Base-by-base conservation (phyloP, 2,797 vertebrate genomes). In the Dermochelys coriacea region DNA sequence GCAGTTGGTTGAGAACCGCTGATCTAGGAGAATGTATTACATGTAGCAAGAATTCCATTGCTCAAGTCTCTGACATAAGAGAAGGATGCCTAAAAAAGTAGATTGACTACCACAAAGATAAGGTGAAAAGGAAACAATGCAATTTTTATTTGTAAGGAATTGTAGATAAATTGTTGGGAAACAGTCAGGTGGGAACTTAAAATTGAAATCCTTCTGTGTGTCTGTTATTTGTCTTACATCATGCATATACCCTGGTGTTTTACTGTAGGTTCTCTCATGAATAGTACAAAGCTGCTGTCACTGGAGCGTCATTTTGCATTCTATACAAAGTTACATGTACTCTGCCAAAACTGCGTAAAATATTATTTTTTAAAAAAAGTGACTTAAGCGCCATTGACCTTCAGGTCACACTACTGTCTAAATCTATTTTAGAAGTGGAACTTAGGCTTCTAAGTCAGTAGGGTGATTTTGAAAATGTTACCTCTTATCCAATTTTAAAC, bases 101-200 rank as follows among this genome's bases (percentile, higher is more conserved):
- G 51, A 88, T 59, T 82, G 79, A 88, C 82, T 52, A 79, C 87
- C 31, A 71, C 85, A 47, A 37, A 41, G 19, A 91, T 85, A 88
- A 91, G 51, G 37, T 49, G 52, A 91, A 82, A 88, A 85, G 57
- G 82, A 88, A 71, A 41, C 19, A 41, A n/a, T 68, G 34, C 8
- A 21, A 25, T 41, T 71, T 68, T 71, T 71, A 37, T 37, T 23
- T 71, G 37, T 71, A 23, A 41, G 19, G 37, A 71, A 71, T n/a
- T 68, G n/a, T 37, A 37, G 8, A 41, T 21, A 71, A 71, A 23
- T 41, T 12, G 19, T 21, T 71, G 11, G 68, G 68, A 41, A 71
- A 19, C 10, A 71, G 21, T 68, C 37, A 71, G 18, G 68, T 71
- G 19, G 21, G 10, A 71, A 71, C 9, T 71, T 68, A 68, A 68